Conservation (phyloP, 2,113 vertebrate genomes). For the Pseudonaja textilis region DNA sequence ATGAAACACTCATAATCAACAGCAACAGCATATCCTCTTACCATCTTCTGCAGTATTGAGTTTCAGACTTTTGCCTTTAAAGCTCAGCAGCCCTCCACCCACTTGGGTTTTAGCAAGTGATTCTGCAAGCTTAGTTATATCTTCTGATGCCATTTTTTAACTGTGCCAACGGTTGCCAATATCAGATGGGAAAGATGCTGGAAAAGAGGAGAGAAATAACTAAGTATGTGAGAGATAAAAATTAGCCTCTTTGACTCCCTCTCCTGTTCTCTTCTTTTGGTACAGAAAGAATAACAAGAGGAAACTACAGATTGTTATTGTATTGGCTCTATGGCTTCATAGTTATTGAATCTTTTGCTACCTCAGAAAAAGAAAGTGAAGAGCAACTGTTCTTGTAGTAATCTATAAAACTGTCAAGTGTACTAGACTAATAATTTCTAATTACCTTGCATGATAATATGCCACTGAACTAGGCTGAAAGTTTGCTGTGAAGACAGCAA, state of each 20-base stretch:
- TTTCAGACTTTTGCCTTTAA: conserved; percentile 92
- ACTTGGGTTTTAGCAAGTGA: conserved; percentile 91
- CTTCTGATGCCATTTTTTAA: conserved; percentile 87
- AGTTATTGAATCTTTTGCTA: neutral
- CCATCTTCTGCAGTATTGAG: conserved; percentile 90
- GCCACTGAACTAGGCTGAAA: neutral
- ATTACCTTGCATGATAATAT: neutral
- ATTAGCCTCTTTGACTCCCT: neutral
- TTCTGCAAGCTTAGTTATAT: conserved; percentile 84
- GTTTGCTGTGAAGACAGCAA: neutral
- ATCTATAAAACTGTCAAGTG: neutral
- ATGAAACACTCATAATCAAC: neutral
- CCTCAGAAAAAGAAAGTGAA: neutral
- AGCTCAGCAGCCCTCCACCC: conserved; percentile 87
- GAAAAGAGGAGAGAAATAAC: neutral
- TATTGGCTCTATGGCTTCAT: neutral
- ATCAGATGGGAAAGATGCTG: neutral
- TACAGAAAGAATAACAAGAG: neutral
- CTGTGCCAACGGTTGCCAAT: conserved; percentile 12
- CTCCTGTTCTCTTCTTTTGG: neutral
- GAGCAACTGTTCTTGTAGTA: neutral
- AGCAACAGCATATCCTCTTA: conserved; percentile 64
- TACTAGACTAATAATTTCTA: neutral
- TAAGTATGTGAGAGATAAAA: neutral
- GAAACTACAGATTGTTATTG: neutral